phyloP scores from a whole-genome alignment of 2,797 vertebrate genomes.

The Etheostoma perlongum region DNA sequence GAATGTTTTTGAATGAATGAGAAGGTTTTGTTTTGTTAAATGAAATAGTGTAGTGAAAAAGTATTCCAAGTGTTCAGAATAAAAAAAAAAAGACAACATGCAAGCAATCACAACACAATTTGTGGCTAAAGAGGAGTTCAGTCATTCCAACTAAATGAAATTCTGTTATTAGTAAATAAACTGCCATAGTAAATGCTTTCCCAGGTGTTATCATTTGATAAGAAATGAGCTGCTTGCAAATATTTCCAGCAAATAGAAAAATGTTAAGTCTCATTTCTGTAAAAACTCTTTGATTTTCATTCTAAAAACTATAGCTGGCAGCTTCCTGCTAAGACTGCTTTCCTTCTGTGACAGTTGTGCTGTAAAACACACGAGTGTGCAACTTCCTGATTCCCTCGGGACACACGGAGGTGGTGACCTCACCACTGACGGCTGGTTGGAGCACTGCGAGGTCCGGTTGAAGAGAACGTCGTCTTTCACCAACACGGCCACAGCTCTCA shows the following conservation, averaged over 20 bases:
- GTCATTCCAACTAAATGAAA: neutral
- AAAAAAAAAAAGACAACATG: no score
- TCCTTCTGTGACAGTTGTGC: conserved; percentile 1
- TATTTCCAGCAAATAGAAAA: neutral
- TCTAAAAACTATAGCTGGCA: neutral
- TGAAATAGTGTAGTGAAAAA: neutral
- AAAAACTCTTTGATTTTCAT: neutral
- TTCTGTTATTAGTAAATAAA: neutral
- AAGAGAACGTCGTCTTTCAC: conserved; percentile 92
- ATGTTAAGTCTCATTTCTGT: neutral
- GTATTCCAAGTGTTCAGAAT: neutral
- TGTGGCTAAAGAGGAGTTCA: neutral
- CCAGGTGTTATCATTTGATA: neutral
- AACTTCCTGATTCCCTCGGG: neutral
- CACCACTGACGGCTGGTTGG: conserved; percentile 84
- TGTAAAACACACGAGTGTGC: neutral
- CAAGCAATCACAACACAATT: neutral
- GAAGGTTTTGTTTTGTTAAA: neutral
- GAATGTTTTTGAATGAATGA: neutral
- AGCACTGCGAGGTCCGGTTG: conserved; percentile 82
- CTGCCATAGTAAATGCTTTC: neutral
- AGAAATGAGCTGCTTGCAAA: neutral
- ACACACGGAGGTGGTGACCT: conserved; percentile 29
- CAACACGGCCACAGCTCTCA: conserved; percentile 91
- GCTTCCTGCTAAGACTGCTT: neutral